Percentiles rank a stretch among this genome's conserved stretches.
Evolutionary conservation across 2,888 invertebrate species (phyloP).

Genomic region (Gymnocheta viridis): DNA sequence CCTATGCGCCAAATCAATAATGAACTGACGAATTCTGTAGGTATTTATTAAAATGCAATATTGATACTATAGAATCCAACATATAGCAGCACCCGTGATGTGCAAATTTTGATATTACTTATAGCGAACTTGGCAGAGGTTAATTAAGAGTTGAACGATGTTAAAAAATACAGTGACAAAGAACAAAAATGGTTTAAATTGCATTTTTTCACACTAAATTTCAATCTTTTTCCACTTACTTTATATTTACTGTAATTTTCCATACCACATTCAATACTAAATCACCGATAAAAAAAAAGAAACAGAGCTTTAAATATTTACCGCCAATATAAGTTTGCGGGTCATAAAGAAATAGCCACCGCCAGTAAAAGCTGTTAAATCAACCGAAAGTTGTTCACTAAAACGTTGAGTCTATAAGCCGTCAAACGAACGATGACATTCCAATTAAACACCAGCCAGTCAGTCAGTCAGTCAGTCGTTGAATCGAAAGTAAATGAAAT

Average conservation of each 20-base stretch:
- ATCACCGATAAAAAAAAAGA: slow-evolving; percentile 24
- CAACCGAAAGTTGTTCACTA: slow-evolving; percentile 77
- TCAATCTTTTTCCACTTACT: not conserved
- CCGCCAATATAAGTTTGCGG: slow-evolving; percentile 78
- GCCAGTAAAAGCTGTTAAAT: slow-evolving; percentile 78
- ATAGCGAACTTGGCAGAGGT: no score
- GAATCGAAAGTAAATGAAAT: slow-evolving; percentile 2
- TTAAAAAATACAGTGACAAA: no score
- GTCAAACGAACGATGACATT: slow-evolving; percentile 57
- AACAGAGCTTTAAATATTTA: slow-evolving; percentile 61
- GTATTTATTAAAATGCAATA: no score
- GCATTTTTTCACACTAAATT: not conserved
- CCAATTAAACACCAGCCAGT: not conserved
- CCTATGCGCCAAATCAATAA: no score
- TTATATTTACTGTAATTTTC: not conserved
- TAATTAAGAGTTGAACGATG: no score
- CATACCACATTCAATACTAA: not conserved
- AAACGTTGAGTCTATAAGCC: slow-evolving; percentile 77
- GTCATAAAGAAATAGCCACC: slow-evolving; percentile 79
- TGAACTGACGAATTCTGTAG: no score
- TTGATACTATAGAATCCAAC: no score
- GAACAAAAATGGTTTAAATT: no score
- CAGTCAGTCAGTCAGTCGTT: no score
- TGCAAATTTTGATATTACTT: no score
- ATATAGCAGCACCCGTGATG: no score